Percentiles rank a stretch among this genome's conserved stretches.
These are phyloP conservation scores for Tinea trinotella DNA, from an alignment of 2,888 invertebrate species.

Conservation along the genomic window DNA sequence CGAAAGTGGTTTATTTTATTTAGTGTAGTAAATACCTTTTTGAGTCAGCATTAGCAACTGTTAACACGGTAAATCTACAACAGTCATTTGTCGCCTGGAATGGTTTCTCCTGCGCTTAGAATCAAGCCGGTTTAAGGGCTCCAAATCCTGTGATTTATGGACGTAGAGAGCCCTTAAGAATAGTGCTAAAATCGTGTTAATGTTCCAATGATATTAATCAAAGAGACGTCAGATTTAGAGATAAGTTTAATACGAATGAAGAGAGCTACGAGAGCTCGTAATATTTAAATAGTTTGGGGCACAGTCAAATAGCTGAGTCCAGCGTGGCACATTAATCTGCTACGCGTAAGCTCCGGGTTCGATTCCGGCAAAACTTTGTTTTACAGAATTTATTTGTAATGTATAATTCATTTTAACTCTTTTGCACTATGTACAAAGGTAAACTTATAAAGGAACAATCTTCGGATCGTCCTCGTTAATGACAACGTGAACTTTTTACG, in stretches of 20 bases:
- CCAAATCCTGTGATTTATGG: constrained; percentile 16
- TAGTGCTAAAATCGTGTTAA: constrained; percentile 2
- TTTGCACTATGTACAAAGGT: too few species aligned
- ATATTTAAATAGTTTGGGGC: too few species aligned
- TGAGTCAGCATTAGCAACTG: constrained; percentile 20
- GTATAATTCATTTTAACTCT: too few species aligned
- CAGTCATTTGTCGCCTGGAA: constrained; percentile 25
- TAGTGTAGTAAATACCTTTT: background rate
- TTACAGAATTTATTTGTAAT: too few species aligned
- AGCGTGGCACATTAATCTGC: too few species aligned
- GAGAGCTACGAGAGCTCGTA: too few species aligned
- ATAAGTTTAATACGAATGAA: background rate
- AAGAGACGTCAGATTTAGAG: background rate
- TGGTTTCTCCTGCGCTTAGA: constrained; percentile 17
- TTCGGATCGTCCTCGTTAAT: too few species aligned
- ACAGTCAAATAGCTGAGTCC: too few species aligned
- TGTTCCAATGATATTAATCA: background rate
- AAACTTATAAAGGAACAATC: too few species aligned
- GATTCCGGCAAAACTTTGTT: too few species aligned
- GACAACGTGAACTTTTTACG: too few species aligned
- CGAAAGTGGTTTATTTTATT: background rate
- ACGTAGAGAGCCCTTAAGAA: constrained; percentile 8
- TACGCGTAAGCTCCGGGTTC: too few species aligned
- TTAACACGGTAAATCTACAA: constrained; percentile 28
- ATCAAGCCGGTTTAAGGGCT: constrained; percentile 15